Base-by-base conservation (phyloP, 92 coral and sea anemone genomes). In the Parazoanthus atlanticus region DNA sequence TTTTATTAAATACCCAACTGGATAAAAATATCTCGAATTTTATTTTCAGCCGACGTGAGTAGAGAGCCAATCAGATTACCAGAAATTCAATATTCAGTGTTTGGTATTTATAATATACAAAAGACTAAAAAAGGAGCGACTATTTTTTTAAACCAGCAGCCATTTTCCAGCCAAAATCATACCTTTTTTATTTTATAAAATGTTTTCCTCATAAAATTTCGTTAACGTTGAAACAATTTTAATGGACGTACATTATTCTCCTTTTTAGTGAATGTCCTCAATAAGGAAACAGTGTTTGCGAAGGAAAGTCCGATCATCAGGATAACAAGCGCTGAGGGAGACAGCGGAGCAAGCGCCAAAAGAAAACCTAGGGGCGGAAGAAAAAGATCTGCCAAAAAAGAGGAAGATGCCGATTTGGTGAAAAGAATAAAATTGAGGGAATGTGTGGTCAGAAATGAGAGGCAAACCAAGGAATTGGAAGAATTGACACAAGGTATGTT, bases 331-430 rank as follows among this genome's bases (percentile, higher is more conserved):
- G 29, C 30, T 40, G n/a, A 28, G 70, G 86, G 70, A 67, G 36
- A 81, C 43, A 43, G 23, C 28, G 81, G 56, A 76, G 56, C 49
- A 23, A 26, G 81, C 81, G 26, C 81, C 49, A 30, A 76, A 47
- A 30, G 56, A 76, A 76, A 47, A 38, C 34, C 23, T 56, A 21
- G 38, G 52, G 2, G 36, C 70, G 86, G 74, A 49, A 49, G 86
- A 72, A 81, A 81, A 81, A 81, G 86, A 81, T 81, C 85, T 30
- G 66, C 85, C 61, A 13, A 33, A 34, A 81, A 81, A 81, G 71
- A 10, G 41, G 69, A 81, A 30, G 85, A 81, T 81, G 71, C 30
- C 30, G 85, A 7, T n/a, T 81, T 81, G 33, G 72, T 81, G 31
- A 81, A 46, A 81, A 81, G 41, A 46, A 46, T 26, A 30, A 81